Percentiles rank a stretch among this genome's conserved stretches.
Conservation (phyloP, 1,140 invertebrate genomes). For the Polyergus mexicanus region DNA sequence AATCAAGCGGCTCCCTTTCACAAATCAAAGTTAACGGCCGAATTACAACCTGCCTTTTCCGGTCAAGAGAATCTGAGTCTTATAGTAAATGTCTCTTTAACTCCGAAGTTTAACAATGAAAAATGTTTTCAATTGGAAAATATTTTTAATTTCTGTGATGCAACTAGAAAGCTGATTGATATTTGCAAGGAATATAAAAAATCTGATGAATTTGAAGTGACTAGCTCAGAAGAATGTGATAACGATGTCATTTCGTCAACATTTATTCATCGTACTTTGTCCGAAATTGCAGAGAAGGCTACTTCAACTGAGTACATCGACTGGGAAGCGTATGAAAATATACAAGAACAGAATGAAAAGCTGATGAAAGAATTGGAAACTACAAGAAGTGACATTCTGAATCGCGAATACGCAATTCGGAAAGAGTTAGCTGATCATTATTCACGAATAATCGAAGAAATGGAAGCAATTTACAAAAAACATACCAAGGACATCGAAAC, state of each 20-base stretch:
- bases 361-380: constrained; percentile 67
- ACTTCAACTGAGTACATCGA: neutral
- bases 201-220: neutral
- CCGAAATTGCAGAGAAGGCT: neutral
- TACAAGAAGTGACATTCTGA: constrained; percentile 57
- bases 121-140: too few relatives aligned
- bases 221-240: neutral
- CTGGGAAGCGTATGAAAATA: neutral
- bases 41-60: constrained; percentile 82
- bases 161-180: constrained; percentile 88
- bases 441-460: constrained; percentile 69
- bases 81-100: constrained; percentile 92
- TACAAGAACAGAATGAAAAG: constrained; percentile 67
- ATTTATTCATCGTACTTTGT: neutral
- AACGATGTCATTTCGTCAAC: neutral
- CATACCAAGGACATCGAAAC: constrained; percentile 71
- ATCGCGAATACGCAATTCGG: constrained; percentile 77
- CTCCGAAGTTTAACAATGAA: too few relatives aligned
- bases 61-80: constrained; percentile 91
- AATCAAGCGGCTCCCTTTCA: constrained; percentile 85
- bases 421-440: constrained; percentile 77
- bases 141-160: constrained; percentile 89
- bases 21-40: constrained; percentile 93
- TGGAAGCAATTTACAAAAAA: constrained; percentile 78
- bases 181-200: neutral